A percentile compares a stretch with the other conserved stretches of the same genome.
phyloP scores from a whole-genome alignment of 2,797 vertebrate species.

The Apodemus agrarius region DNA sequence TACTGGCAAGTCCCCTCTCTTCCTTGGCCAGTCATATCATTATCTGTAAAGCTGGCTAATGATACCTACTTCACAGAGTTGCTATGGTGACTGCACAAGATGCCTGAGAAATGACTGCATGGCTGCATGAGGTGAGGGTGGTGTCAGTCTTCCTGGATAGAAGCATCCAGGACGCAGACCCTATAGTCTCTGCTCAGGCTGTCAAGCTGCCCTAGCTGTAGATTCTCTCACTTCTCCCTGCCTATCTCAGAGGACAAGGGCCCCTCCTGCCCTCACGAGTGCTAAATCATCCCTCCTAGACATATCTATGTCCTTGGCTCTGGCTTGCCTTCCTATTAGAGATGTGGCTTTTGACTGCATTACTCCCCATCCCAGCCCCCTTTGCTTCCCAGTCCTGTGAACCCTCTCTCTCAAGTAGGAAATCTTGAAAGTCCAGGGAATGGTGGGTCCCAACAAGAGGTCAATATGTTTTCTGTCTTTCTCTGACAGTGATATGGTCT shows the following conservation, averaged over 20 bases:
- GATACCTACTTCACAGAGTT: not conserved
- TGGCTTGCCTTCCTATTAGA: not conserved
- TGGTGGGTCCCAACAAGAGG: not conserved
- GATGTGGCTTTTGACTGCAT: accelerated
- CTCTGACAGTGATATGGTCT: no score
- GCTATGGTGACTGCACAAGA: not conserved
- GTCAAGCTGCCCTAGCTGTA: not conserved
- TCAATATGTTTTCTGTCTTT: not conserved
- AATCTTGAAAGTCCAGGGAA: not conserved
- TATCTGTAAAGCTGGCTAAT: not conserved
- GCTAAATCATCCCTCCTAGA: not conserved
- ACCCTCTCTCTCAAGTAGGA: not conserved
- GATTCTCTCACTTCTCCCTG: accelerated
- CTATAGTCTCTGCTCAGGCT: not conserved
- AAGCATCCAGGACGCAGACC: not conserved
- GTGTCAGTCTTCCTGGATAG: not conserved
- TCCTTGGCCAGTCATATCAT: not conserved
- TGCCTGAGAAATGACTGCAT: not conserved
- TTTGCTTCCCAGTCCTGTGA: accelerated
- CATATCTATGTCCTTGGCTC: not conserved
- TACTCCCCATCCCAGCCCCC: not conserved
- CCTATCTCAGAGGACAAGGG: not conserved
- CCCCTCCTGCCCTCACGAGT: not conserved
- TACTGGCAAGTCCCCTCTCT: not conserved
- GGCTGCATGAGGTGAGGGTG: no score